Evolutionary conservation across 2,888 invertebrate genomes (phyloP).

Genomic region (Zeuzera pyrina): DNA sequence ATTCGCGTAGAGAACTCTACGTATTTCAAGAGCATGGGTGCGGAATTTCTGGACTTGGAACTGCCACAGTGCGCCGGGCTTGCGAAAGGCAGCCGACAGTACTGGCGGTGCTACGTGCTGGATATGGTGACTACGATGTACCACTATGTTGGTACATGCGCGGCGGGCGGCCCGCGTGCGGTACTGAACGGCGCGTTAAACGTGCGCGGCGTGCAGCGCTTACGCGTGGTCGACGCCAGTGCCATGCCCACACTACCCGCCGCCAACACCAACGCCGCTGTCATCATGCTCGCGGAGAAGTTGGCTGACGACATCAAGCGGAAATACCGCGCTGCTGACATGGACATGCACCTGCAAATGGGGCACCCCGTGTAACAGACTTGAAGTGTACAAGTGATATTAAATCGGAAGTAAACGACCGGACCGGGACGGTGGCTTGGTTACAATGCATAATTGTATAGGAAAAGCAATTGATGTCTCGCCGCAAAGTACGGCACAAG

Average conservation of each 20-base stretch:
- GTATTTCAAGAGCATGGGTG: conserved; percentile 38
- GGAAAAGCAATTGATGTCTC: too few relatives aligned
- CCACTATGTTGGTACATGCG: conserved; percentile 79
- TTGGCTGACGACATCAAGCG: too few relatives aligned
- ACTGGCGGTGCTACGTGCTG: conserved; percentile 77
- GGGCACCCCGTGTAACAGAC: too few relatives aligned
- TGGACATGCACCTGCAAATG: too few relatives aligned
- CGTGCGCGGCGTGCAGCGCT: conserved; percentile 74
- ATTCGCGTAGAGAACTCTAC: conserved; percentile 39
- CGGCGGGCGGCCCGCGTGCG: conserved; percentile 84
- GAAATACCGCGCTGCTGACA: too few relatives aligned
- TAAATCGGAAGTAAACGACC: too few relatives aligned
- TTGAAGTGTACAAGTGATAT: too few relatives aligned
- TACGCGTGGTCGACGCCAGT: conserved; percentile 80
- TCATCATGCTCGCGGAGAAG: conserved; percentile 86
- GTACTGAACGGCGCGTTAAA: conserved; percentile 77
- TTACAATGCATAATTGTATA: too few relatives aligned
- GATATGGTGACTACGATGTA: conserved; percentile 79
- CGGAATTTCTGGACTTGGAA: conserved; percentile 22
- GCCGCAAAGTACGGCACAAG: too few relatives aligned
- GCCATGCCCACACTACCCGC: conserved; percentile 83
- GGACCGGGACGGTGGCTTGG: too few relatives aligned
- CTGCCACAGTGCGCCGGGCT: conserved; percentile 22
- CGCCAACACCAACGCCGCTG: conserved; percentile 82
- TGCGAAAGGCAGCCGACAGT: conserved; percentile 56